Base-by-base conservation (phyloP, 1,140 invertebrate genomes). In the Drosophila ambigua region DNA sequence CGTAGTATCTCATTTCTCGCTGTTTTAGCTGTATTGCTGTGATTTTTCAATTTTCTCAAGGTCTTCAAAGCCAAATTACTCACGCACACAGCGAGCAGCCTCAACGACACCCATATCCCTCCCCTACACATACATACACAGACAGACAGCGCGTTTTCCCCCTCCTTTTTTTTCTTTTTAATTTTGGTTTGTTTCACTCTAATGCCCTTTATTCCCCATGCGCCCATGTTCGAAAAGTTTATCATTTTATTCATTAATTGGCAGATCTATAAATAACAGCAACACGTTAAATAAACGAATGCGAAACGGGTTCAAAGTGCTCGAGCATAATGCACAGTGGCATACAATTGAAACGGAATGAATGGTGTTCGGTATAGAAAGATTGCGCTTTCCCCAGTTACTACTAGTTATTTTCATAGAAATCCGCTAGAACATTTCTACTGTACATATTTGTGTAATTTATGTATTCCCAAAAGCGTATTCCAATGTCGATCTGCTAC, bases 1-100 rank as follows among this genome's bases (percentile, higher is more conserved):
- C 50, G 64, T 87, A 85, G 81, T 85, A 85, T 85, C 82, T 85
- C 82, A 87, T 87, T 85, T 85, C 73, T 80, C 52, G 77, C 54
- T 51, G 48, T 57, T 50, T 31, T 65, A 64, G 65, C 65, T 64
- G 45, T 24, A 43, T 54, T 65, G 50, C 64, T 76, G 58, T 84
- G 79, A 83, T 83, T 83, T 83, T 83, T 72, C 73, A 75, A 45
- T 64, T 87, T 84, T 87, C 62, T 77, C 78, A 85, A 87, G 82
- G 82, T 87, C 77, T 85, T 66, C 23, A 60, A 82, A 74, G 69
- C 71, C 52, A 75, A 82, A 81, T 77, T 77, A 57, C 68, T 77
- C 61, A 60, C 60, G 60, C 74, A 68, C 52, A 67, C 58, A 57
- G 13, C 11, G 11, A 13, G 35, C 35, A 39, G 35, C 35, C 35